These are phyloP conservation scores for Tenthredo scrophulariae DNA, from an alignment of 2,888 invertebrate genomes.

Conservation along the genomic window DNA sequence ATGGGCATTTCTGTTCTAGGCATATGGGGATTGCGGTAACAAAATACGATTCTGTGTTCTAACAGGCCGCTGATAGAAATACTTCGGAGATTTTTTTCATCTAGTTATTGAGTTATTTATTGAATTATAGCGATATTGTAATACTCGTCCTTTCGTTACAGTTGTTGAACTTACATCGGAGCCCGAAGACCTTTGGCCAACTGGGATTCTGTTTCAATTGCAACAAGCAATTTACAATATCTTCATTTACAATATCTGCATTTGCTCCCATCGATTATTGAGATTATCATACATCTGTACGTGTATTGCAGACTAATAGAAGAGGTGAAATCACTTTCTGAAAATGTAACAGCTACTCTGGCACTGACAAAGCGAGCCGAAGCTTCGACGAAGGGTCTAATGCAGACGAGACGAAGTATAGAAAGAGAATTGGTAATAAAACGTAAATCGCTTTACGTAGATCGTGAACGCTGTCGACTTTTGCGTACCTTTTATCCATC, in stretches of 20 bases:
- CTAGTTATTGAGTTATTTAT: too few relatives aligned
- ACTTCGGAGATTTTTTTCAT: too few relatives aligned
- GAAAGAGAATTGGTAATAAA: slow-evolving; percentile 77
- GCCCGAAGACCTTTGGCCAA: too few relatives aligned
- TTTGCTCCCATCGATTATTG: background rate
- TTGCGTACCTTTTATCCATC: slow-evolving; percentile 76
- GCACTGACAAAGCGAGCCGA: slow-evolving; percentile 73
- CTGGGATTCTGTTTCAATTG: too few relatives aligned
- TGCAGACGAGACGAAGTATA: slow-evolving; percentile 68
- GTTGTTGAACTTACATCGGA: too few relatives aligned
- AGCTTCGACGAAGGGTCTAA: slow-evolving; percentile 68
- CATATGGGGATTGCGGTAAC: too few relatives aligned
- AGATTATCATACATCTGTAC: too few relatives aligned
- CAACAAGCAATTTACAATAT: background rate
- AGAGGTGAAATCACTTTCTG: slow-evolving; percentile 70
- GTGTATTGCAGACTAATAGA: slow-evolving; percentile 67
- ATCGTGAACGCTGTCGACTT: slow-evolving; percentile 73
- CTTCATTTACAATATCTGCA: background rate
- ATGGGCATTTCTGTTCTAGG: too few relatives aligned
- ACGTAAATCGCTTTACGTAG: slow-evolving; percentile 75
- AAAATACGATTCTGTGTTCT: too few relatives aligned
- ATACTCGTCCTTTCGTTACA: too few relatives aligned
- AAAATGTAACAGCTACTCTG: slow-evolving; percentile 67
- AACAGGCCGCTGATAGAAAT: too few relatives aligned
- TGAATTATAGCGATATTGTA: too few relatives aligned